Evolutionary conservation across 2,113 vertebrate genomes (phyloP).

Genomic region (Phodopus roborovskii): DNA sequence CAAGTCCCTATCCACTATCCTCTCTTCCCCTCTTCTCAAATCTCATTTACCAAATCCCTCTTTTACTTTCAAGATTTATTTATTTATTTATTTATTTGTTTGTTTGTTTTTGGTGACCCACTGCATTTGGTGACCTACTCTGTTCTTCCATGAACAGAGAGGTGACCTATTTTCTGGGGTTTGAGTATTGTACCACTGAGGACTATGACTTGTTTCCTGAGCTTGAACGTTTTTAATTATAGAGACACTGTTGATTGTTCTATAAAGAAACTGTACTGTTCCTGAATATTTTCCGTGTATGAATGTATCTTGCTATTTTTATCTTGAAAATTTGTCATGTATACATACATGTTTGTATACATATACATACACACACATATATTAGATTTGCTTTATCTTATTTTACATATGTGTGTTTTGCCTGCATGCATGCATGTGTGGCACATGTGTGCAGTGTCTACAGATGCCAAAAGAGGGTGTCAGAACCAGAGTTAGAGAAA

Average conservation of each 20-base stretch:
- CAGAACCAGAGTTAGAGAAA: not conserved
- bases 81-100: too few relatives aligned
- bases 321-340: not conserved
- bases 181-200: not conserved
- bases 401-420: not conserved
- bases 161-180: not conserved
- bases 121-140: too few relatives aligned
- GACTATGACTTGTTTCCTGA: not conserved
- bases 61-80: not conserved
- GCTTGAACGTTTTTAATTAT: slow-evolving; percentile 30
- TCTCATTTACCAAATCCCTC: not conserved
- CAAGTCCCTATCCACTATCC: not conserved
- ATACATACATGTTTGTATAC: not conserved
- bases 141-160: not conserved
- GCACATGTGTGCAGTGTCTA: not conserved
- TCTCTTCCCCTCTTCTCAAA: not conserved
- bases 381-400: not conserved
- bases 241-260: not conserved
- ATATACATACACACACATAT: not conserved
- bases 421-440: not conserved
- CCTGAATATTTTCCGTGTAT: slow-evolving; percentile 29
- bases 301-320: not conserved
- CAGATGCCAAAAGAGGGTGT: not conserved
- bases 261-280: slow-evolving; percentile 35
- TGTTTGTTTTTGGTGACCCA: not conserved